Percentiles rank a stretch among this genome's conserved stretches.
These are phyloP conservation scores for Etheostoma nigrum DNA, from an alignment of 2,797 vertebrate genomes.

Conservation along the genomic window DNA sequence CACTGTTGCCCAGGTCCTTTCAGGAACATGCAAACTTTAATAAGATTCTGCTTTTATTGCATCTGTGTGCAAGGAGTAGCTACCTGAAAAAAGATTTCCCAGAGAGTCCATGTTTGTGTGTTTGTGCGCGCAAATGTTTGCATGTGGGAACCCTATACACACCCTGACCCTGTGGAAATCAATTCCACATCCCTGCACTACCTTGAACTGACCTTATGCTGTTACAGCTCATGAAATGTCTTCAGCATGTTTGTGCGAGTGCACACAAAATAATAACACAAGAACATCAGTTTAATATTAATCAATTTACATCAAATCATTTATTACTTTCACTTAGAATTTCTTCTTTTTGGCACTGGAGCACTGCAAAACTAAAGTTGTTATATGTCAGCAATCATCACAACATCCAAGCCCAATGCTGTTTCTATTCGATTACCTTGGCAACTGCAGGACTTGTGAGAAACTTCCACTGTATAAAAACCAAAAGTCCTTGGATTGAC, in stretches of 20 bases:
- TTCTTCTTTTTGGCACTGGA: background rate
- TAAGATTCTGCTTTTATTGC: background rate
- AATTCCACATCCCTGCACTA: slow-evolving; percentile 12
- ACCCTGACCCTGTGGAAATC: slow-evolving; percentile 35
- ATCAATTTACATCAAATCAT: no score
- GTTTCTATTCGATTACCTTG: slow-evolving; percentile 19
- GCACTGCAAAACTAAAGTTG: background rate
- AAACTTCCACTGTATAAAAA: background rate
- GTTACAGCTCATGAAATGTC: background rate
- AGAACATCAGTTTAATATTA: background rate
- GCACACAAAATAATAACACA: background rate
- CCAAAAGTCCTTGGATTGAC: background rate
- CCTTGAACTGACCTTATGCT: slow-evolving; percentile 44
- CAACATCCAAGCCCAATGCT: background rate
- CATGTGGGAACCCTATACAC: slow-evolving; percentile 35
- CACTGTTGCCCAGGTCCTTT: slow-evolving; percentile 36
- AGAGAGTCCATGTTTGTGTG: slow-evolving; percentile 4
- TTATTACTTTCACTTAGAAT: fast-evolving
- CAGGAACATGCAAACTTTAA: slow-evolving; percentile 37
- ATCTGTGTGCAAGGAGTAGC: background rate
- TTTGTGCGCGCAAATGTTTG: slow-evolving; percentile 15
- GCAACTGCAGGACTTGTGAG: slow-evolving; percentile 11
- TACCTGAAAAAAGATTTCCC: background rate
- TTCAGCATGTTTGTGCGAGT: background rate
- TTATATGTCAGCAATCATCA: no score